These are phyloP conservation scores for Bucorvus abyssinicus DNA, from an alignment of 2,797 vertebrate species.

Conservation along the genomic window DNA sequence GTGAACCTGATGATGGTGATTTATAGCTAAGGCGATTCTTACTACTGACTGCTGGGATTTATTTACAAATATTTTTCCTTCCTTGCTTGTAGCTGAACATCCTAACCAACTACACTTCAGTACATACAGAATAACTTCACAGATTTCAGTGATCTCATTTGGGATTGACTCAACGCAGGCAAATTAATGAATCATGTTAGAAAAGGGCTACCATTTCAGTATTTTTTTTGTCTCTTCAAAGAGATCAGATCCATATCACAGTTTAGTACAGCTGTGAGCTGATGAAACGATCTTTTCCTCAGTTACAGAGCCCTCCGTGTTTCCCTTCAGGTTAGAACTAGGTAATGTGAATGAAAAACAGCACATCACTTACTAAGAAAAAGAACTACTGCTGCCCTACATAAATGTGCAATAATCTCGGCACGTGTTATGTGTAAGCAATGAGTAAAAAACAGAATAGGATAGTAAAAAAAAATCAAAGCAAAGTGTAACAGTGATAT, in stretches of 20 bases:
- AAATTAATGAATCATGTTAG: not conserved
- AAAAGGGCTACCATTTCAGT: not conserved
- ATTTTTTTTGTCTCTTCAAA: not conserved
- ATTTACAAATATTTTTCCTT: not conserved
- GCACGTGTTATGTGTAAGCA: not conserved
- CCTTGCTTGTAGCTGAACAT: not conserved
- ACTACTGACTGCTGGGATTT: not conserved
- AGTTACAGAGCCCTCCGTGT: rapidly evolving
- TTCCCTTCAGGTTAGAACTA: not conserved
- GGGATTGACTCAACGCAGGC: not conserved
- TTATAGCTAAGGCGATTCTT: not conserved
- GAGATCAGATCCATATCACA: not conserved
- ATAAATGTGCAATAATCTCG: not conserved
- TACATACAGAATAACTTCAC: not conserved
- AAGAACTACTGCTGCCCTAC: not conserved
- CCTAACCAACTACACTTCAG: not conserved
- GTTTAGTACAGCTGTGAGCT: not conserved
- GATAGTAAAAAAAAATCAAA: not conserved
- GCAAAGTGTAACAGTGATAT: not conserved
- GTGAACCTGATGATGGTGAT: not conserved
- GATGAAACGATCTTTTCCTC: not conserved
- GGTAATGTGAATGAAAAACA: not conserved
- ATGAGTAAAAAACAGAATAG: not conserved
- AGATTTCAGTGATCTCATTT: not conserved
- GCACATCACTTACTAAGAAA: not conserved